A percentile compares a stretch with the other conserved stretches of the same genome.
Conservation (phyloP, 2,888 invertebrate genomes). For the Trachelus tabidus region DNA sequence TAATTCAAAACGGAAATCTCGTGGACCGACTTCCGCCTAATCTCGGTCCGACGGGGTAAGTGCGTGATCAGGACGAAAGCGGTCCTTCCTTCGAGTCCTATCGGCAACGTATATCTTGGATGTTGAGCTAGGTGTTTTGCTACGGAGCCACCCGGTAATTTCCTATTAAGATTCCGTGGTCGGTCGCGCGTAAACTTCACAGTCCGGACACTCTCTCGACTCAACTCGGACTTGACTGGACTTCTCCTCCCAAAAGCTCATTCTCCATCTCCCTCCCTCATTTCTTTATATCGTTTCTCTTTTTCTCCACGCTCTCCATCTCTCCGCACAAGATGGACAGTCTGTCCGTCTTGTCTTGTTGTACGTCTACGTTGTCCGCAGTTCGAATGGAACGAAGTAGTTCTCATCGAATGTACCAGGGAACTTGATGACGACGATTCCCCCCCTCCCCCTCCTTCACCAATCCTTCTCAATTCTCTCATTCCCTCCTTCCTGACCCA, state of each 20-base stretch:
- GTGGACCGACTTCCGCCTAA: constrained; percentile 58
- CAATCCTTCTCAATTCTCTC: too few species aligned
- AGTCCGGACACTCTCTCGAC: neutral
- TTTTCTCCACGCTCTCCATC: constrained; percentile 16
- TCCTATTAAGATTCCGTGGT: constrained; percentile 61
- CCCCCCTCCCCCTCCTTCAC: too few species aligned
- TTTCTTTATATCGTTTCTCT: constrained; percentile 18
- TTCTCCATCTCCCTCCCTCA: constrained; percentile 14
- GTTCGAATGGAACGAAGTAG: too few species aligned
- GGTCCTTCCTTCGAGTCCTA: constrained; percentile 34
- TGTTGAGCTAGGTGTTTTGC: neutral
- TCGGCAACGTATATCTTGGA: constrained; percentile 42
- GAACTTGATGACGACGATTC: too few species aligned
- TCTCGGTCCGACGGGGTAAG: constrained; percentile 18
- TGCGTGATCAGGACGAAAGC: neutral
- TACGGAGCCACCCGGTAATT: constrained; percentile 47
- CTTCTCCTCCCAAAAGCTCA: neutral
- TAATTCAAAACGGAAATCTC: constrained; percentile 56
- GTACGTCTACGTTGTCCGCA: too few species aligned
- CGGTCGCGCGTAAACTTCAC: constrained; percentile 49
- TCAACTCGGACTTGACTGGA: too few species aligned
- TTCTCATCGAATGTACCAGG: too few species aligned
- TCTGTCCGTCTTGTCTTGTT: too few species aligned
- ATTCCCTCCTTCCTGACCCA: too few species aligned
- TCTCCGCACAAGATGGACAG: constrained; percentile 1